Percentiles rank a stretch among this genome's conserved stretches.
Evolutionary conservation across 2,888 invertebrate species (phyloP).

Genomic region (Sesia apiformis): DNA sequence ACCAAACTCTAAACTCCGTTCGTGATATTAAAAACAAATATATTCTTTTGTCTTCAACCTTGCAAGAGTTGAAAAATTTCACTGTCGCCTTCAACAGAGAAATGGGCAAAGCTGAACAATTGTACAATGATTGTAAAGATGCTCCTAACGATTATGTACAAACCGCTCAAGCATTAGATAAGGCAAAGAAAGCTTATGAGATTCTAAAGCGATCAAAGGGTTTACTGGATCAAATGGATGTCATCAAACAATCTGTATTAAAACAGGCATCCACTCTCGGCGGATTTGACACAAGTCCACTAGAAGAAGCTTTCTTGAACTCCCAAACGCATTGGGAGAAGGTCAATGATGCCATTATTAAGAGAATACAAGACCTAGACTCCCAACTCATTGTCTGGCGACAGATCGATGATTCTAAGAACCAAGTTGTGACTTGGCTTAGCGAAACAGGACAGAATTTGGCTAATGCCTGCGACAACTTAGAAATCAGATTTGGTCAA

Average conservation of each 20-base stretch:
- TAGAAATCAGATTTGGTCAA: slow-evolving; percentile 87
- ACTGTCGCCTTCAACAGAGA: slow-evolving; percentile 81
- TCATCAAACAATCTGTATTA: slow-evolving; percentile 81
- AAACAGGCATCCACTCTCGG: slow-evolving; percentile 81
- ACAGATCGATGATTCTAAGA: slow-evolving; percentile 90
- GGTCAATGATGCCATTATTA: slow-evolving; percentile 80
- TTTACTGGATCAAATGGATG: slow-evolving; percentile 84
- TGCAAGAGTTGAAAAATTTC: slow-evolving; percentile 84
- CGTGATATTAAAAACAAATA: slow-evolving; percentile 84
- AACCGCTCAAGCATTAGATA: slow-evolving; percentile 81
- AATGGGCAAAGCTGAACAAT: slow-evolving; percentile 79
- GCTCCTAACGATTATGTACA: slow-evolving; percentile 83
- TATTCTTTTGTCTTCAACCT: slow-evolving; percentile 80
- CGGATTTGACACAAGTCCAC: slow-evolving; percentile 76
- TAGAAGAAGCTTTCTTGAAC: slow-evolving; percentile 75
- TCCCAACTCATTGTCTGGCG: slow-evolving; percentile 94
- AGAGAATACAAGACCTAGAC: slow-evolving; percentile 86
- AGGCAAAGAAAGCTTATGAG: slow-evolving; percentile 84
- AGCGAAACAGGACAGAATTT: slow-evolving; percentile 86
- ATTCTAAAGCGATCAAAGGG: slow-evolving; percentile 83
- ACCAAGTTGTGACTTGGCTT: slow-evolving; percentile 88
- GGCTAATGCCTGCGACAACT: slow-evolving; percentile 82
- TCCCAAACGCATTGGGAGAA: slow-evolving; percentile 82
- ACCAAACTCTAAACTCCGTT: slow-evolving; percentile 83
- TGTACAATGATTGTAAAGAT: slow-evolving; percentile 77